Conservation (phyloP, 2,797 vertebrate genomes). For the Setipinna tenuifilis region DNA sequence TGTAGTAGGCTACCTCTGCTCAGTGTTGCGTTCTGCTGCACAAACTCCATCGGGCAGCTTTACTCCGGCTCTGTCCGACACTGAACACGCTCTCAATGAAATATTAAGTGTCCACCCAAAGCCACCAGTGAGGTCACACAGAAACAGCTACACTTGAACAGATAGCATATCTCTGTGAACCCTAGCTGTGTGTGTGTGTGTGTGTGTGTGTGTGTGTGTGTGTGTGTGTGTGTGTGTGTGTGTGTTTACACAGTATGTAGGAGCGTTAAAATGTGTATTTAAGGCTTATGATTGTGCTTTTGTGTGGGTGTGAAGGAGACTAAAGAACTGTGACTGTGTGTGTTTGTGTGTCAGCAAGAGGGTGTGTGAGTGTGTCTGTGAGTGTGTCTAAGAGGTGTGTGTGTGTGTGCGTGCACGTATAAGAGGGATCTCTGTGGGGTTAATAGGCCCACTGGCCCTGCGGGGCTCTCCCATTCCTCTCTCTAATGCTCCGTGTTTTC, state of each 20-base stretch:
- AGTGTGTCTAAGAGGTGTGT: background rate
- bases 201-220: background rate
- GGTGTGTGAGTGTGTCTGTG: background rate
- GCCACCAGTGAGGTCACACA: background rate
- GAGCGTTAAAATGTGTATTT: background rate
- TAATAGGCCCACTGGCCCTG: slow-evolving; percentile 54
- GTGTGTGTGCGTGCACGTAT: background rate
- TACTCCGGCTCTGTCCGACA: background rate
- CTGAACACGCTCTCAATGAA: background rate
- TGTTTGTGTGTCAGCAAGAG: background rate
- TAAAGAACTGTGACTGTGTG: background rate
- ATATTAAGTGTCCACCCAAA: background rate
- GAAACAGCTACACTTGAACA: background rate
- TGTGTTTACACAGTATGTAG: background rate
- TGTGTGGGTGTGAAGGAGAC: background rate
- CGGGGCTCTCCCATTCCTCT: slow-evolving; percentile 70
- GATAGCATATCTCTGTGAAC: background rate
- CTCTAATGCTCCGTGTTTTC: slow-evolving; percentile 70
- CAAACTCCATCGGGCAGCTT: no score
- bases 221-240: background rate
- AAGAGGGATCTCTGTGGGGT: background rate
- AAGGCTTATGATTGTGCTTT: background rate
- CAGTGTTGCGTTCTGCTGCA: no score
- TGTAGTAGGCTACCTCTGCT: no score
- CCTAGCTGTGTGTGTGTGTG: background rate